Base-by-base conservation (phyloP, 35 echinoderm and acorn worm genomes). In the Amphiura filiformis region DNA sequence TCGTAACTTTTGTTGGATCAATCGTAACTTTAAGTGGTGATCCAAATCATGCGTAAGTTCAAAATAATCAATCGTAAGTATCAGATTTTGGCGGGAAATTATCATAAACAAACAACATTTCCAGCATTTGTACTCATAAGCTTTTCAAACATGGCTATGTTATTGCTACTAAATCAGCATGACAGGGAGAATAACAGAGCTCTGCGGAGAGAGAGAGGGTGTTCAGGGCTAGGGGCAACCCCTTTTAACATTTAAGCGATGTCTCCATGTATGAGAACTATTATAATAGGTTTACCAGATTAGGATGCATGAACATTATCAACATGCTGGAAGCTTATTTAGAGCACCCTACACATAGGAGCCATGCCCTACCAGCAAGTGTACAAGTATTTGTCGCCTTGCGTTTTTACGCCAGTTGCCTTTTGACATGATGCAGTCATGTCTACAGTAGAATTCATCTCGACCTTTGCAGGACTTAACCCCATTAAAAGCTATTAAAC, bases 301-400 rank as follows among this genome's bases (percentile, higher is more conserved):
- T 0, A 13, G 37, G 0, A 15, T 37, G 32, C 14, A 35, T 1
- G 2, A 0, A 49, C 39, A 23, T 32, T 13, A 82, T 40, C n/a
- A 44, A 39, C 3, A 13, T 40, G 26, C 17, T 13, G 31, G 38
- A 23, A 23, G 23, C 81, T 31, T 20, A 32, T 22, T 0, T 28
- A 30, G 26, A 89, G 1, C 92, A 93, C 57, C 92, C n/a, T 13
- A 93, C 92, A n/a, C 44, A 30, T 22, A 79, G 82, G 35, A 93
- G 57, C 15, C 75, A 90, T 33, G 76, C 82, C 28, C 38, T 90
- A 23, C 40, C 92, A 34, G 1, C 92, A 82, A 86, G 77, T 31
- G 35, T 87, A 32, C 92, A 94, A 39, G 87, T 86, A 13, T 94
- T 94, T 56, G 75, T 94, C 1, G 87, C 92, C 0, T 80, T 94